phyloP scores from a whole-genome alignment of 2,113 vertebrate genomes.

The Myotis lucifugus region DNA sequence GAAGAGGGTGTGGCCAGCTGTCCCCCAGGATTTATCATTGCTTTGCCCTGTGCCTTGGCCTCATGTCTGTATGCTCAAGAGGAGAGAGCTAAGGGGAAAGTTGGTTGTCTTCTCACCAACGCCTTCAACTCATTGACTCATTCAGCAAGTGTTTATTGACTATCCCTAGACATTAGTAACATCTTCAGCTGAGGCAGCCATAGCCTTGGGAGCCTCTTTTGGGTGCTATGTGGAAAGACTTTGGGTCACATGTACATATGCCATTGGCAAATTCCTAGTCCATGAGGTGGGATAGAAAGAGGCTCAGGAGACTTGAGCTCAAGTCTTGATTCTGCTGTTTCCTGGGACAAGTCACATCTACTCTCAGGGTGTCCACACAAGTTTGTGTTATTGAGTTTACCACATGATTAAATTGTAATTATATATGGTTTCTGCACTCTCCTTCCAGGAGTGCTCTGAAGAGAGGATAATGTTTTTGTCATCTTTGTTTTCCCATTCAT shows the following conservation, averaged over 20 bases:
- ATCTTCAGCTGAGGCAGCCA: conserved; percentile 7
- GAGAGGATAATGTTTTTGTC: not conserved
- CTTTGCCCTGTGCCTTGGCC: not conserved
- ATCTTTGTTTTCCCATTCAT: not conserved
- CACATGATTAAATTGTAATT: not conserved
- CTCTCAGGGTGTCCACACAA: not conserved
- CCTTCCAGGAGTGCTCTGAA: not conserved
- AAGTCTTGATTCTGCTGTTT: not conserved
- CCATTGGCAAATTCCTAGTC: conserved; percentile 11
- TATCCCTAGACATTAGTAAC: not conserved
- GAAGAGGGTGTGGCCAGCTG: not conserved
- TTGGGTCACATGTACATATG: not conserved
- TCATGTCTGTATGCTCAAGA: not conserved
- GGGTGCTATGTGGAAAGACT: conserved; percentile 17
- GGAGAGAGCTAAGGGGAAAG: not conserved
- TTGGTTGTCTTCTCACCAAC: not conserved
- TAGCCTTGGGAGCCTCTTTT: conserved; percentile 42
- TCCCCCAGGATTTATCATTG: not conserved
- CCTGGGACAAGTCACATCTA: not conserved
- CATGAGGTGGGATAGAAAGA: not conserved
- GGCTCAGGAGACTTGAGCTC: not conserved
- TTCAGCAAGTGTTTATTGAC: conserved; percentile 38
- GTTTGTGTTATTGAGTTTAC: not conserved
- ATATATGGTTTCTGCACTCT: not conserved
- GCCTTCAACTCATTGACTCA: conserved; percentile 51